These are phyloP conservation scores for Coenonympha glycerion DNA, from an alignment of 2,888 invertebrate species.

Conservation along the genomic window DNA sequence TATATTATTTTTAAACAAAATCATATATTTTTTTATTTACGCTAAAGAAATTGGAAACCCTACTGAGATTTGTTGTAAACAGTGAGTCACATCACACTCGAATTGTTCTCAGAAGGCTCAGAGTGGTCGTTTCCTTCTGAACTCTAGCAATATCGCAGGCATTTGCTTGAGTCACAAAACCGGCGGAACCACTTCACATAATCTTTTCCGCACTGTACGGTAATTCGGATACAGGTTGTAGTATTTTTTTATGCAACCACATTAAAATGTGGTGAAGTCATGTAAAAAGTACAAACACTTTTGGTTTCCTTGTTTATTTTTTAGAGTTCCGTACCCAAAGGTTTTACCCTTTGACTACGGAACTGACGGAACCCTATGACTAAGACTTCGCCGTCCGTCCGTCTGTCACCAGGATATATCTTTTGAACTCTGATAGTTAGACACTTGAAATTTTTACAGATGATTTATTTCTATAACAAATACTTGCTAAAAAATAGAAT, in stretches of 20 bases:
- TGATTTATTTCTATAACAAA: too few species aligned
- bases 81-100: slow-evolving; percentile 38
- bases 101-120: slow-evolving; percentile 52
- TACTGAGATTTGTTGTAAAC: slow-evolving; percentile 33
- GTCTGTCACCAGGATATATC: too few species aligned
- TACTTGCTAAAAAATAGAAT: too few species aligned
- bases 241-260: slow-evolving; percentile 33
- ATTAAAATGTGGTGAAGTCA: background rate
- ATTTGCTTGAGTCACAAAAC: slow-evolving; percentile 34
- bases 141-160: slow-evolving; percentile 31
- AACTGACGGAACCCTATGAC: too few species aligned
- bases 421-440: too few species aligned
- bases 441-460: too few species aligned
- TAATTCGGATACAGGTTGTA: slow-evolving; percentile 31
- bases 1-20: too few species aligned
- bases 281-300: too few species aligned
- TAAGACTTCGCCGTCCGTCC: too few species aligned
- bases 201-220: slow-evolving; percentile 13
- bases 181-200: slow-evolving; percentile 17
- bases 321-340: too few species aligned
- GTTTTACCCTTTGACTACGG: too few species aligned
- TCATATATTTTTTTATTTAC: background rate
- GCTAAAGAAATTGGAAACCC: slow-evolving; percentile 22
- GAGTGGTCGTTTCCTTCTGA: slow-evolving; percentile 52
- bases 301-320: background rate